Evolutionary conservation across 2,888 invertebrate genomes (phyloP).

Genomic region (Mythimna vitellina): DNA sequence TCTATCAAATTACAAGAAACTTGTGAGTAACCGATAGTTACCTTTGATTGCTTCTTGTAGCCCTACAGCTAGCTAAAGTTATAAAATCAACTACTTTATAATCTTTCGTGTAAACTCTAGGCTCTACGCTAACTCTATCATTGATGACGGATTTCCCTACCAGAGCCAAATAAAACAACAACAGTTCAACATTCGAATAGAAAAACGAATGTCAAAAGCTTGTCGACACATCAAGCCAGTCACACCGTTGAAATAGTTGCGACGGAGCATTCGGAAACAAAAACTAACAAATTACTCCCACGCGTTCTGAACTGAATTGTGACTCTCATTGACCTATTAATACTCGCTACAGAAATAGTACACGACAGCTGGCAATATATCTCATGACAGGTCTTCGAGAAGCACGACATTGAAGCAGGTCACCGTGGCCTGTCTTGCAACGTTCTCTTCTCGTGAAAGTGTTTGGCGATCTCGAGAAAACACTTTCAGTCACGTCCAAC

Average conservation of each 20-base stretch:
- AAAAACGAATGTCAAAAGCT: conserved; percentile 26
- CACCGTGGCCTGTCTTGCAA: conserved; percentile 4
- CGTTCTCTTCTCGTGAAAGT: background rate
- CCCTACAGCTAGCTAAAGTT: conserved; percentile 1
- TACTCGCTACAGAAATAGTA: conserved; percentile 52
- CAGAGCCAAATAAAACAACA: background rate
- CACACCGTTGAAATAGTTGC: conserved; percentile 41
- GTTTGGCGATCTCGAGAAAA: background rate
- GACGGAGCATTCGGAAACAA: conserved; percentile 52
- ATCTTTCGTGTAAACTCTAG: conserved; percentile 9
- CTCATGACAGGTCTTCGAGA: conserved; percentile 43
- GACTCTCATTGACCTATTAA: conserved; percentile 62
- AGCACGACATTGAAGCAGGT: conserved; percentile 28
- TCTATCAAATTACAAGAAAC: conserved; percentile 20
- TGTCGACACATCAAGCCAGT: conserved; percentile 29
- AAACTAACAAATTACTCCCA: conserved; percentile 53
- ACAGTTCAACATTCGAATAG: background rate
- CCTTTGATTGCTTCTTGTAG: conserved; percentile 18
- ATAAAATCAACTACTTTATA: conserved; percentile 18
- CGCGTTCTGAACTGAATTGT: conserved; percentile 56
- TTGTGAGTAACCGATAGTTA: conserved; percentile 8
- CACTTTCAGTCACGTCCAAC: conserved; percentile 4
- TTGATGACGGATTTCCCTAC: conserved; percentile 3
- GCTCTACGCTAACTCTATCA: too few relatives aligned
- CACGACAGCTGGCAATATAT: conserved; percentile 53